Conservation (phyloP, 2,113 vertebrate species). For the Eclectus roratus region DNA sequence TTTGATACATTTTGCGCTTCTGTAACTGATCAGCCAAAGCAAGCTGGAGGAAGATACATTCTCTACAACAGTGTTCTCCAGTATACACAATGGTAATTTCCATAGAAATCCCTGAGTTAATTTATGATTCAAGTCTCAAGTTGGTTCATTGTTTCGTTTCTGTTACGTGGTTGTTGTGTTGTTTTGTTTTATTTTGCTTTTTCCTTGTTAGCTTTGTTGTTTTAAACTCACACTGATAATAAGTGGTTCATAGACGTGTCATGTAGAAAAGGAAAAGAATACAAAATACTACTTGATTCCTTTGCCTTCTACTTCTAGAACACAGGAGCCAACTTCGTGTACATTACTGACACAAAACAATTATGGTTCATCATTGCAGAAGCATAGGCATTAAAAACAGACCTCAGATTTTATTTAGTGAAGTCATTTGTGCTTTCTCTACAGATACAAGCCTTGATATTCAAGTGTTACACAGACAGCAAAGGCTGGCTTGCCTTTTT, state of each 20-base stretch:
- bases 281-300: not conserved
- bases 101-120: not conserved
- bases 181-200: not conserved
- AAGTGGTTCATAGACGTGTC: not conserved
- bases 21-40: not conserved
- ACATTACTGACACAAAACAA: not conserved
- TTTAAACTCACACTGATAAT: not conserved
- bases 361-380: not conserved
- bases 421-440: not conserved
- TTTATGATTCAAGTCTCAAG: not conserved
- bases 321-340: not conserved
- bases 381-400: conserved; percentile 1
- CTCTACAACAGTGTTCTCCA: not conserved
- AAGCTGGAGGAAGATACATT: not conserved
- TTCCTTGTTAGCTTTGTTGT: not conserved
- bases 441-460: not conserved
- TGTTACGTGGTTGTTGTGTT: not conserved
- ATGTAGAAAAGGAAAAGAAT: not conserved
- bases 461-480: not conserved
- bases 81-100: not conserved
- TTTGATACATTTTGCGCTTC: not conserved
- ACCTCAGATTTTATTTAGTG: conserved; percentile 1
- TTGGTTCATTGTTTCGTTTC: not conserved
- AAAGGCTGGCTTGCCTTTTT: not conserved
- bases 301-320: not conserved